These are phyloP conservation scores for Cichlasoma orientale DNA, from an alignment of 2,797 vertebrate genomes.

Conservation along the genomic window DNA sequence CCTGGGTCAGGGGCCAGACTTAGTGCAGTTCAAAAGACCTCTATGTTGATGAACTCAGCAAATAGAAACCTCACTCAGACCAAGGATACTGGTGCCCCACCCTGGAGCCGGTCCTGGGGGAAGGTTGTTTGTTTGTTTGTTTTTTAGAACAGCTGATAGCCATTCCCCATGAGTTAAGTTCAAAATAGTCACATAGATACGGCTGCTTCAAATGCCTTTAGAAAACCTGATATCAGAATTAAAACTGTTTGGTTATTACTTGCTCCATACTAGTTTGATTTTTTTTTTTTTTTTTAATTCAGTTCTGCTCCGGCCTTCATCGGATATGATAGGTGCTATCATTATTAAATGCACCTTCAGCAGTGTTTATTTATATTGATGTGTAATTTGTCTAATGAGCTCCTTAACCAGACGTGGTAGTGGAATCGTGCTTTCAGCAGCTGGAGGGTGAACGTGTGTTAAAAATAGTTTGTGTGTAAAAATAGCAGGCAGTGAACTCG, in stretches of 20 bases:
- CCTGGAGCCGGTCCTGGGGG: not conserved
- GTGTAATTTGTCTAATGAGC: not conserved
- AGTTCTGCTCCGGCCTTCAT: no score
- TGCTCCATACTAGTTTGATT: no score
- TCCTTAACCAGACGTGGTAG: not conserved
- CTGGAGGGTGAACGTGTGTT: not conserved
- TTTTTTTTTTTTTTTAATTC: no score
- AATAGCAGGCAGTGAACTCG: not conserved
- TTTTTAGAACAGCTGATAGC: not conserved
- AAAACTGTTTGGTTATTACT: not conserved
- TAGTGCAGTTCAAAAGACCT: not conserved
- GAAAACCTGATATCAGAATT: not conserved
- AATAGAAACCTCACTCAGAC: not conserved
- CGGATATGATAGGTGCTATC: no score
- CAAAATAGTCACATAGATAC: not conserved
- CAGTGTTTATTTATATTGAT: not conserved
- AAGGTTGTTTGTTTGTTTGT: not conserved
- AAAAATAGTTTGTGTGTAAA: not conserved
- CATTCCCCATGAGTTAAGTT: not conserved
- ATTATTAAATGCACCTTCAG: no score
- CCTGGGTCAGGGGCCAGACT: not conserved
- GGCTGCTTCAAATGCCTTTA: not conserved
- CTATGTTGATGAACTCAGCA: no score
- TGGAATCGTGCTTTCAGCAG: not conserved
- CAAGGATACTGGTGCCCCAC: fast-evolving